These are phyloP conservation scores for Loxodonta africana DNA, from an alignment of 2,113 vertebrate species.

Conservation along the genomic window DNA sequence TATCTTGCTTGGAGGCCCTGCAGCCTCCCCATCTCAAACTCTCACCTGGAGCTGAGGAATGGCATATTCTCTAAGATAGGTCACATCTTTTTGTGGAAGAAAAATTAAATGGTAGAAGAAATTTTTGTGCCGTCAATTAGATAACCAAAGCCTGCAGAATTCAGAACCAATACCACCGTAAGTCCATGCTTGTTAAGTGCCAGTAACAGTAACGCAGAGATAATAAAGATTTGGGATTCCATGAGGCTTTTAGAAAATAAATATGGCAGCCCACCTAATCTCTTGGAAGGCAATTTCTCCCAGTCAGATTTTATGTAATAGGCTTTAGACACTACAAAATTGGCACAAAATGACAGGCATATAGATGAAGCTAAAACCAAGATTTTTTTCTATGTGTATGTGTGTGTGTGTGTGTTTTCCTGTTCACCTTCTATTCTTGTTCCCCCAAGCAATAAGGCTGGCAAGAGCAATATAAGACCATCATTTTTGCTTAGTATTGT, in stretches of 20 bases:
- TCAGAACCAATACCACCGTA: background rate
- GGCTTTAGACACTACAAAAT: background rate
- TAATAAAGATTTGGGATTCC: constrained; percentile 46
- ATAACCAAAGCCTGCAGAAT: background rate
- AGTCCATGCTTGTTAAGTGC: constrained; percentile 23
- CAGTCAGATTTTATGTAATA: constrained; percentile 28
- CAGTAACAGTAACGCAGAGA: background rate
- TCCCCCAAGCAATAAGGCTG: background rate
- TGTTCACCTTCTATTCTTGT: background rate
- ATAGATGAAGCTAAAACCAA: background rate
- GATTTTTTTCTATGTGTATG: background rate
- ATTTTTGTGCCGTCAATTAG: background rate
- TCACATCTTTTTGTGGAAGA: too few relatives aligned
- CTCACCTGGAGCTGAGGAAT: too few relatives aligned
- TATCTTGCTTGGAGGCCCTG: too few relatives aligned
- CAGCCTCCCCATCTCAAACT: too few relatives aligned
- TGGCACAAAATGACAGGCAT: constrained; percentile 8
- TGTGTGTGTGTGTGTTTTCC: background rate
- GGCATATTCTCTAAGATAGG: too few relatives aligned
- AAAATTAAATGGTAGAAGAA: background rate
- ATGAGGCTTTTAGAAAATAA: constrained; percentile 37
- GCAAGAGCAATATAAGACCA: background rate
- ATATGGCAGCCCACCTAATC: background rate
- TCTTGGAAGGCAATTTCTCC: background rate
- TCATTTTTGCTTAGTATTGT: constrained; percentile 24